phyloP scores from a whole-genome alignment of 2,888 invertebrate genomes.

The Suillia variegata region DNA sequence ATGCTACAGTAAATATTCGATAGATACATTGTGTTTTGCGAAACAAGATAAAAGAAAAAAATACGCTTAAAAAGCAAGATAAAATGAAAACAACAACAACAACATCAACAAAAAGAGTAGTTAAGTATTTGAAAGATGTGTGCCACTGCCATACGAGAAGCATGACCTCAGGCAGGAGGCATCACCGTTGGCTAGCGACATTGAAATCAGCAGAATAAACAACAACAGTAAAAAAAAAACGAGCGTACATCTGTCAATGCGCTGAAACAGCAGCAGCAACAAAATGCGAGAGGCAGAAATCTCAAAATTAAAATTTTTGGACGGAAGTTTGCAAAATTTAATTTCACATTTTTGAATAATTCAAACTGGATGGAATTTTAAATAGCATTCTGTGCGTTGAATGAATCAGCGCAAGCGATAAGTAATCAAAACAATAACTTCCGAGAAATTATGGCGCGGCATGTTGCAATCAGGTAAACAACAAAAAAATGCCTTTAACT shows the following conservation, averaged over 20 bases:
- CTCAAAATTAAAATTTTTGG: neutral
- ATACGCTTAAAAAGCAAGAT: no score
- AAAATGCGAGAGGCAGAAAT: no score
- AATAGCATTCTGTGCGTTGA: no score
- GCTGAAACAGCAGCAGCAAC: neutral
- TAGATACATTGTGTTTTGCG: no score
- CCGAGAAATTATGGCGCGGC: no score
- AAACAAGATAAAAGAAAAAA: no score
- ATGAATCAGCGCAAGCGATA: no score
- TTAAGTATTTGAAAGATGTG: neutral
- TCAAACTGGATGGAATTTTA: neutral
- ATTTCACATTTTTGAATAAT: neutral
- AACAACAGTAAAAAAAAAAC: neutral
- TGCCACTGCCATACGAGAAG: conserved; percentile 11
- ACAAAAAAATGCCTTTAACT: no score
- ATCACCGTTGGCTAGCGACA: no score
- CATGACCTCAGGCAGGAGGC: conserved; percentile 12
- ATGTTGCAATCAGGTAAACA: no score
- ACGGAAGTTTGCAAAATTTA: neutral
- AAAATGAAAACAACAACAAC: neutral
- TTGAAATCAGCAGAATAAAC: neutral
- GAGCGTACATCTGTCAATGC: neutral
- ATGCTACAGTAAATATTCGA: no score
- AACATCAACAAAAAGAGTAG: conserved; percentile 5
- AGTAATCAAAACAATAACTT: no score